These are phyloP conservation scores for Julus scandinavius DNA, from an alignment of 2,888 invertebrate species.

Conservation along the genomic window DNA sequence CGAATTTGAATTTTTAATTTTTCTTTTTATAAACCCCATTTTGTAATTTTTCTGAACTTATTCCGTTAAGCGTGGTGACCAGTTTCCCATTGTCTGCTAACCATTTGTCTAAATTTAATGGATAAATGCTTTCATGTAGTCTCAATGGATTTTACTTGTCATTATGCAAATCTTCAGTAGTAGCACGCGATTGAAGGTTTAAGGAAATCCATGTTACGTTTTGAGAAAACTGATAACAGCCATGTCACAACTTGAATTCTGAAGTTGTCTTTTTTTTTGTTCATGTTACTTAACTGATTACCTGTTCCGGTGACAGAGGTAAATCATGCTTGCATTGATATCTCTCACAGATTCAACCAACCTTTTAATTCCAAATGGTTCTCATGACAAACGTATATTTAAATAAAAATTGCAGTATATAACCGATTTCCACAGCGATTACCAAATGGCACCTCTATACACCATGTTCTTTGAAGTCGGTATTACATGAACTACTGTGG, in stretches of 20 bases:
- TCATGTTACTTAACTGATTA: not conserved
- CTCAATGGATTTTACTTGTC: not conserved
- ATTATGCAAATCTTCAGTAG: not conserved
- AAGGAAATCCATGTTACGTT: conserved; percentile 5
- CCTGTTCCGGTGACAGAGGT: not conserved
- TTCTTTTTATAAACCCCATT: not conserved
- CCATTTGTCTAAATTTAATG: not conserved
- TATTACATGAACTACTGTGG: not conserved
- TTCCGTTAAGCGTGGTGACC: not conserved
- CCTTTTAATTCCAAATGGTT: not conserved
- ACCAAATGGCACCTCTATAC: not conserved
- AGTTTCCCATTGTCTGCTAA: not conserved
- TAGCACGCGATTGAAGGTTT: not conserved
- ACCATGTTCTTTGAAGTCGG: not conserved
- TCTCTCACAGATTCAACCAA: not conserved
- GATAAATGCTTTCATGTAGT: not conserved
- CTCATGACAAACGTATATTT: not conserved
- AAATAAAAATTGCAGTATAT: not conserved
- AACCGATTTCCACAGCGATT: not conserved
- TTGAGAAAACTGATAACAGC: not conserved
- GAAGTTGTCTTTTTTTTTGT: not conserved
- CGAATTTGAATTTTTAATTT: not conserved
- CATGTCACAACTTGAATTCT: not conserved
- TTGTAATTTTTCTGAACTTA: not conserved
- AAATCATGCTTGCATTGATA: not conserved